Evolutionary conservation across 2,113 vertebrate genomes (phyloP).

Genomic region (Jaculus jaculus): DNA sequence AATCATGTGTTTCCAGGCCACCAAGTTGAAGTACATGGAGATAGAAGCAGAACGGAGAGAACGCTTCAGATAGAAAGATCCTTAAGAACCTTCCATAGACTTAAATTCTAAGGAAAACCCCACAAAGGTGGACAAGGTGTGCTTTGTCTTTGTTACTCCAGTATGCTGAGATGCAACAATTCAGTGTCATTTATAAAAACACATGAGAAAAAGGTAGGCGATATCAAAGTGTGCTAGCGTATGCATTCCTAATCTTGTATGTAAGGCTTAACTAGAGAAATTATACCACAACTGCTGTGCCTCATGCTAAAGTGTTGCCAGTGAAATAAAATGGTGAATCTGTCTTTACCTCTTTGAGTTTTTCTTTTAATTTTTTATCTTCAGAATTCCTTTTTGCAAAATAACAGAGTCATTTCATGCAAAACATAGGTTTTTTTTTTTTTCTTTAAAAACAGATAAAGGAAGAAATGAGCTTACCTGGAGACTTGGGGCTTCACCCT

Average conservation of each 20-base stretch:
- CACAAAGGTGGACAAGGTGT: not conserved
- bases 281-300: not conserved
- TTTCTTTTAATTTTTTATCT: not conserved
- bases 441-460: not conserved
- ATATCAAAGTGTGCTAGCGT: not conserved
- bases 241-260: conserved; percentile 12
- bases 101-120: not conserved
- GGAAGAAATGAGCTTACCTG: conserved; percentile 71
- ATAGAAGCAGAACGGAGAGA: not conserved
- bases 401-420: not conserved
- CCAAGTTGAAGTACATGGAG: not conserved
- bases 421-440: too few relatives aligned
- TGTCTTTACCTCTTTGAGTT: not conserved
- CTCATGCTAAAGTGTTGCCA: conserved; percentile 13
- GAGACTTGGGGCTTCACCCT: conserved; percentile 34
- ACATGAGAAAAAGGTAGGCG: not conserved
- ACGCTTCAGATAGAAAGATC: not conserved
- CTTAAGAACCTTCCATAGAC: not conserved
- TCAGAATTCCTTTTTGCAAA: conserved; percentile 21
- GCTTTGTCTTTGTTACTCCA: not conserved
- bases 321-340: not conserved
- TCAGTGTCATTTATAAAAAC: conserved; percentile 43
- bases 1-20: not conserved
- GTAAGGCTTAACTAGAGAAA: not conserved
- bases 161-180: not conserved